Percentiles rank a stretch among this genome's conserved stretches.
These are phyloP conservation scores for Cydia strobilella DNA, from an alignment of 1,140 invertebrate species.

Conservation along the genomic window DNA sequence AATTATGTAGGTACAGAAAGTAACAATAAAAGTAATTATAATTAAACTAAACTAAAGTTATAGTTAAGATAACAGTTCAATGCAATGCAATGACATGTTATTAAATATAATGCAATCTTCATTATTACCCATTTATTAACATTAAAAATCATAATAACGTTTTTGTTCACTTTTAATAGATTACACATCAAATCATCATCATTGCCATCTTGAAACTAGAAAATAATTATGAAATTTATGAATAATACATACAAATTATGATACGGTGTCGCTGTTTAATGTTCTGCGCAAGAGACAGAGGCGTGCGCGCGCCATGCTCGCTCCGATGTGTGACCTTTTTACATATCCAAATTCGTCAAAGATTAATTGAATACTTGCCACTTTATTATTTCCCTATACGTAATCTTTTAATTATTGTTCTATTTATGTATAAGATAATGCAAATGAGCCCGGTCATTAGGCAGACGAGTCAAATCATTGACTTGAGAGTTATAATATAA, in stretches of 20 bases:
- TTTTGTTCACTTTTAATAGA: background rate
- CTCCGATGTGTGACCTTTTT: background rate
- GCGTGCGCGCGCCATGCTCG: background rate
- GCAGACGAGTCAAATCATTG: background rate
- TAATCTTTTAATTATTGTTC: background rate
- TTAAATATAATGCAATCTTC: background rate
- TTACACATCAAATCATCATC: background rate
- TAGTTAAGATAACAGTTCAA: too few relatives aligned
- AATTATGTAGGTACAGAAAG: too few relatives aligned
- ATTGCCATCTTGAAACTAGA: background rate
- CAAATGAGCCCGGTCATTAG: background rate
- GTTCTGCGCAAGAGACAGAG: background rate
- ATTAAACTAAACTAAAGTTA: too few relatives aligned
- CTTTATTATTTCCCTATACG: background rate
- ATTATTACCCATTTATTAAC: background rate
- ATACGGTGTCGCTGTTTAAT: background rate
- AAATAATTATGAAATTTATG: background rate
- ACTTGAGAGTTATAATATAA: background rate
- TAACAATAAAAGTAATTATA: too few relatives aligned
- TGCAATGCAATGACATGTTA: too few relatives aligned
- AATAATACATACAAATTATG: background rate
- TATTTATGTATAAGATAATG: slow-evolving; percentile 12
- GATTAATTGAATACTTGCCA: background rate
- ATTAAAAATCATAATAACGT: background rate
- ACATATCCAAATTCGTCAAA: slow-evolving; percentile 14